Percentiles rank a stretch among this genome's conserved stretches.
phyloP scores from a whole-genome alignment of 2,113 vertebrate genomes.

The Acrocephalus arundinaceus region DNA sequence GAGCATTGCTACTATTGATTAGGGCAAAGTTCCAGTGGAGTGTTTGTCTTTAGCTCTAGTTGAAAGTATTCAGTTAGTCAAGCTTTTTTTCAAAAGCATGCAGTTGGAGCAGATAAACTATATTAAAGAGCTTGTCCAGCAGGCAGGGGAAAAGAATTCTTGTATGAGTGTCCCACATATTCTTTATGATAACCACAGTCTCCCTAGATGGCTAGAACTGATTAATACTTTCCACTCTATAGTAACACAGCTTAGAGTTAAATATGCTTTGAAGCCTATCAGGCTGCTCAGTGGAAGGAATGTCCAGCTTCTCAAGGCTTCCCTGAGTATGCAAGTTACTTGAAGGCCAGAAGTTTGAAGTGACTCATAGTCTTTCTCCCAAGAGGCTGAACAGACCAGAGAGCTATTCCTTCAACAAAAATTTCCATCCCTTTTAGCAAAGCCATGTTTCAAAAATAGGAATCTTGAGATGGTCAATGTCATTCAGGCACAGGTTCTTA shows the following conservation, averaged over 20 bases:
- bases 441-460: not conserved
- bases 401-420: not conserved
- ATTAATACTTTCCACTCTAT: conserved; percentile 28
- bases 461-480: not conserved
- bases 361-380: not conserved
- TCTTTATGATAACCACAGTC: conserved; percentile 34
- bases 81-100: conserved; percentile 39
- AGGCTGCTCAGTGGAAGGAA: conserved; percentile 13
- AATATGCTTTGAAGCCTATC: conserved; percentile 41
- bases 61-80: conserved; percentile 52
- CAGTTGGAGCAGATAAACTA: not conserved
- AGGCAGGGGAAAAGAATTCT: conserved; percentile 1
- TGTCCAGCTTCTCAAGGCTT: conserved; percentile 35
- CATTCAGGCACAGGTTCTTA: not conserved
- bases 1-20: conserved; percentile 81
- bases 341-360: conserved; percentile 2
- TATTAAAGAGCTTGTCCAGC: not conserved
- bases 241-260: not conserved
- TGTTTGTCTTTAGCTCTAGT: conserved; percentile 61
- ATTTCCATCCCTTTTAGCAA: not conserved
- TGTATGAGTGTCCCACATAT: not conserved
- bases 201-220: conserved; percentile 16
- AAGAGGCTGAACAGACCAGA: not conserved
- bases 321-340: not conserved
- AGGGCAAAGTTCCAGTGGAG: conserved; percentile 79